Percentiles rank a stretch among this genome's conserved stretches.
These are phyloP conservation scores for Macrophya alboannulata DNA, from an alignment of 2,888 invertebrate species.

Conservation along the genomic window DNA sequence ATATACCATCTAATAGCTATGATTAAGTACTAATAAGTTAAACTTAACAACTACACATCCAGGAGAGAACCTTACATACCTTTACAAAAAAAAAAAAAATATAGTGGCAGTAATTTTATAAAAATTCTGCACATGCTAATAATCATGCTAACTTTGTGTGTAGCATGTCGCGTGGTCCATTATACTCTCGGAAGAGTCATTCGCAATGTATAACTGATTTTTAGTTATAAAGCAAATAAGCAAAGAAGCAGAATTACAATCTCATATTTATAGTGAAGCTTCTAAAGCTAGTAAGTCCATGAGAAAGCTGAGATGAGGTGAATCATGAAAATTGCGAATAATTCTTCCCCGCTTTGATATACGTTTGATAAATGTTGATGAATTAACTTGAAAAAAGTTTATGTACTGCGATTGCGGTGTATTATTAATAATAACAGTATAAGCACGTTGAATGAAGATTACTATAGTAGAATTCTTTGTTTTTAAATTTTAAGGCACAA, in stretches of 20 bases:
- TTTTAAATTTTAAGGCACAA: slow-evolving; percentile 41
- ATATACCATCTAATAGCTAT: slow-evolving; percentile 46
- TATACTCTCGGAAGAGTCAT: slow-evolving; percentile 32
- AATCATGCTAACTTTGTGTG: slow-evolving; percentile 52
- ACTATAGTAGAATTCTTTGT: slow-evolving; percentile 38
- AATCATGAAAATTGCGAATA: slow-evolving; percentile 41
- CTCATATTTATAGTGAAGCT: not conserved
- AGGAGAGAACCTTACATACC: slow-evolving; percentile 6
- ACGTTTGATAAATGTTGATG: slow-evolving; percentile 53
- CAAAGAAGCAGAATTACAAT: slow-evolving; percentile 2
- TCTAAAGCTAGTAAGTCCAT: not conserved
- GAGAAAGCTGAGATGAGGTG: slow-evolving; percentile 3
- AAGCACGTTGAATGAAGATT: slow-evolving; percentile 51
- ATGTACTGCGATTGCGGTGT: slow-evolving; percentile 47
- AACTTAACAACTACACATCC: slow-evolving; percentile 23
- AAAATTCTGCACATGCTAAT: slow-evolving; percentile 20
- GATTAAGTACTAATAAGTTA: slow-evolving; percentile 52
- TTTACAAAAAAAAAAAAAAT: slow-evolving; percentile 12
- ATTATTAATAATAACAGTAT: slow-evolving; percentile 47
- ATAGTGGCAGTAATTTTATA: not conserved
- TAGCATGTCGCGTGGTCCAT: slow-evolving; percentile 47
- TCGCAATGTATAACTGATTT: slow-evolving; percentile 34
- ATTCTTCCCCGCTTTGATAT: slow-evolving; percentile 48
- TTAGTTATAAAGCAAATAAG: not conserved
- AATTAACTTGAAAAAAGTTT: slow-evolving; percentile 45